Conservation (phyloP, 2,797 vertebrate species). For the Pangasius macronema region DNA sequence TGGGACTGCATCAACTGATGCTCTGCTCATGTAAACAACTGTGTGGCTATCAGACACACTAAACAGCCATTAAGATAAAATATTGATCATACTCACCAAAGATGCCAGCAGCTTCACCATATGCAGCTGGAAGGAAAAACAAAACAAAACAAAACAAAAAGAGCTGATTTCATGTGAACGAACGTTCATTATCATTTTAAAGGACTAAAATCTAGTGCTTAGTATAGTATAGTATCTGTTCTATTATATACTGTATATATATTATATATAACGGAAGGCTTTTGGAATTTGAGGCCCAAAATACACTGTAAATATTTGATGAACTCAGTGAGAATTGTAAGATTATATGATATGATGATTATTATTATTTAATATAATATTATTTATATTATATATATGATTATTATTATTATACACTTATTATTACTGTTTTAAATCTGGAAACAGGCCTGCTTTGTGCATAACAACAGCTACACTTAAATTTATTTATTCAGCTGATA, state of each 20-base stretch:
- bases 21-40: neutral
- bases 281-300: neutral
- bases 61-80: neutral
- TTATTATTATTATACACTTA: neutral
- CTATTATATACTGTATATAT: neutral
- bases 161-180: neutral
- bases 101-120: conserved; percentile 36
- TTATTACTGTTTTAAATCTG: neutral
- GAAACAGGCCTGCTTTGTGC: neutral
- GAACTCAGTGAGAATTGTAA: neutral
- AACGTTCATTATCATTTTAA: neutral
- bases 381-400: too few relatives aligned
- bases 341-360: too few relatives aligned
- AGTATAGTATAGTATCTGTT: neutral
- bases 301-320: neutral
- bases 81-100: conserved; percentile 52
- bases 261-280: neutral
- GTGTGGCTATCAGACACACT: conserved; percentile 1
- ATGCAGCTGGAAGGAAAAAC: conserved; percentile 28
- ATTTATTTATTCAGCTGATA: neutral
- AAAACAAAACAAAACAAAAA: neutral
- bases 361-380: too few relatives aligned
- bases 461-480: neutral
- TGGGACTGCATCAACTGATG: neutral
- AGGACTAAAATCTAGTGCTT: neutral